These are phyloP conservation scores for Chionomys nivalis DNA, from an alignment of 2,113 vertebrate genomes.

Conservation along the genomic window DNA sequence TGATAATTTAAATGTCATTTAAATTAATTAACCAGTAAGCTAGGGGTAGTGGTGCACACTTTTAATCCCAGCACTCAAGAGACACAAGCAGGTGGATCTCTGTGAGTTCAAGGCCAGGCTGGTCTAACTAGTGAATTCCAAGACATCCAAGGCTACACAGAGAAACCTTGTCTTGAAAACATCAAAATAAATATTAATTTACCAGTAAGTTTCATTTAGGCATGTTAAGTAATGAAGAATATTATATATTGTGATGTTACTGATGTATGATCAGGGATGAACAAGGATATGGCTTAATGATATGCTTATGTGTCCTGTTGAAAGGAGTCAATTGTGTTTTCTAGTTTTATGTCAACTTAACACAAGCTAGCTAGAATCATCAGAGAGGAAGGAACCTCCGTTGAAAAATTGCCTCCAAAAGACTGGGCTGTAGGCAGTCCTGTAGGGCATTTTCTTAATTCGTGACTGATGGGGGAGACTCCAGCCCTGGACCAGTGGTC, in stretches of 20 bases:
- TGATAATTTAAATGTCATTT: background rate
- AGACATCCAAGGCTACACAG: background rate
- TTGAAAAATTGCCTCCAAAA: background rate
- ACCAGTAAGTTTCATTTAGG: background rate
- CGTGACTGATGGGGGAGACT: background rate
- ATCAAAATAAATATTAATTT: background rate
- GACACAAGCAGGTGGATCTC: too few species aligned
- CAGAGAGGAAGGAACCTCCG: background rate
- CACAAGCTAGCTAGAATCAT: background rate
- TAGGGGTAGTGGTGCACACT: background rate
- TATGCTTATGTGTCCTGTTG: background rate
- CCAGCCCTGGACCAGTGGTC: background rate
- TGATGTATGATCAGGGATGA: background rate
- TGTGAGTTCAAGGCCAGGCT: background rate
- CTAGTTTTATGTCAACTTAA: background rate
- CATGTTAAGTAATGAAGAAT: background rate
- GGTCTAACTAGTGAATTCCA: too few species aligned
- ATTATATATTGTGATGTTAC: background rate
- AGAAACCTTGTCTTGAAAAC: background rate
- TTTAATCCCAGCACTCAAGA: background rate
- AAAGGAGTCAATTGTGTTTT: background rate
- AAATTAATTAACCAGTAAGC: background rate
- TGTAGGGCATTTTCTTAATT: background rate
- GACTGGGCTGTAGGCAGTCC: background rate
- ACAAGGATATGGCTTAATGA: background rate